Base-by-base conservation (phyloP, 2,888 invertebrate species). In the Hololepta plana region DNA sequence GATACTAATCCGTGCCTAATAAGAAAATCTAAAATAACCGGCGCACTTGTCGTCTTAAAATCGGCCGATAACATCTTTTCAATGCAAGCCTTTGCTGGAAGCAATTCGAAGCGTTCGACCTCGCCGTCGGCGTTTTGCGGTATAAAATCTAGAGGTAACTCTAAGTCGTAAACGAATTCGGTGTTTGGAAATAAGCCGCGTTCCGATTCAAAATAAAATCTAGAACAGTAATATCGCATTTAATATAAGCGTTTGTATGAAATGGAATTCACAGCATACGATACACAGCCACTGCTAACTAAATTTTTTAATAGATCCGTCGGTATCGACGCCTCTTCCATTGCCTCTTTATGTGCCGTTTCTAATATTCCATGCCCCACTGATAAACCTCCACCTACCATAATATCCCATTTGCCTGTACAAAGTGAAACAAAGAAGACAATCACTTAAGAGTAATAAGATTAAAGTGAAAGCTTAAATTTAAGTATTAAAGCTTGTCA, bases 71-170 rank as follows among this genome's bases (percentile, higher is more conserved):
- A 68, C 29, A 88, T 72, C 46, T 79, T 67, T 41, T 84, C 79
- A 40, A 85, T 56, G 45, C 77, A 80, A 52, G 90, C 81, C 39
- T 71, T 67, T 11, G 85, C 79, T 23, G 87, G 72, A 32, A 87
- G 59, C 36, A 90, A 59, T 51, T 88, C 81, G 55, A 93, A 93
- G 31, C 72, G 74, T 50, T 87, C 85, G 15, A 91, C 90, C 59
- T 93, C 93, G 8, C 91, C 91, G 53, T 93, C 93, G 15, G 81
- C 75, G 56, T 90, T 91, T 43, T 71, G 72, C n/a, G 93, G 93
- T 36, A 72, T 60, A 57, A 93, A 93, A 48, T 87, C 85, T 27
- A 72, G 51, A 9, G 93, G 91, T 41, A 93, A 59, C 57, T 90
- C 87, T 40, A 93, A 60, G 54, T 93, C 93, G 51, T 80, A 91